Base-by-base conservation (phyloP, 2,888 invertebrate genomes). In the Anthophora plumipes region DNA sequence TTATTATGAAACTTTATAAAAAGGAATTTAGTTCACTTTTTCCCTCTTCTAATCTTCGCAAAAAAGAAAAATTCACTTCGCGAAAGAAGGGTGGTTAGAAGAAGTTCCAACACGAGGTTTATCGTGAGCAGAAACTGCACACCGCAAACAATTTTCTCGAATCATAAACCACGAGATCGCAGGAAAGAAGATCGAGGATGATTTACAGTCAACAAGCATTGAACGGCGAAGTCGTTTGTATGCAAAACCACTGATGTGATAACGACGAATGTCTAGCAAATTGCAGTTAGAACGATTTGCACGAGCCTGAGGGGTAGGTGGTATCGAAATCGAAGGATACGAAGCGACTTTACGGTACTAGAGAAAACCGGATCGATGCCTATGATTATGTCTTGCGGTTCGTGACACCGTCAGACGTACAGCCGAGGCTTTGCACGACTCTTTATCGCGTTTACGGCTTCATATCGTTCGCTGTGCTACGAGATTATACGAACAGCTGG, bases 391-490 rank as follows among this genome's bases (percentile, higher is more conserved):
- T 82, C 71, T 50, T 73, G 54, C 73, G 77, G 75, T 82, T 74
- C 83, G 75, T 69, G 80, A 43, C 77, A 74, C 14, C 39, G 39
- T 46, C 43, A 66, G 66, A 57, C 70, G 46, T 64, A 60, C 39
- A 55, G 54, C 60, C 43, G 25, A n/a, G 25, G 41, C 71, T 20
- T 22, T 43, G 52, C 59, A 57, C 72, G 46, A 77, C 79, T 88
- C 82, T 87, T 87, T 84, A 84, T 86, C 88, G 73, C 78, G 63
- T 77, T 87, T 88, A 87, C 75, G 71, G 84, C 87, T 87, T 87
- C 86, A 84, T 86, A 86, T 84, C 75, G 73, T 37, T 57, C 55
- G 22, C 50, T 25, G 25, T 46, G 41, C 64, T 61, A 54, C 68
- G 61, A 75, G 82, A 78, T 83, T 83, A 82, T 68, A 69, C 61